Base-by-base conservation (phyloP, 2,888 invertebrate genomes). In the Watsonalla cultraria region DNA sequence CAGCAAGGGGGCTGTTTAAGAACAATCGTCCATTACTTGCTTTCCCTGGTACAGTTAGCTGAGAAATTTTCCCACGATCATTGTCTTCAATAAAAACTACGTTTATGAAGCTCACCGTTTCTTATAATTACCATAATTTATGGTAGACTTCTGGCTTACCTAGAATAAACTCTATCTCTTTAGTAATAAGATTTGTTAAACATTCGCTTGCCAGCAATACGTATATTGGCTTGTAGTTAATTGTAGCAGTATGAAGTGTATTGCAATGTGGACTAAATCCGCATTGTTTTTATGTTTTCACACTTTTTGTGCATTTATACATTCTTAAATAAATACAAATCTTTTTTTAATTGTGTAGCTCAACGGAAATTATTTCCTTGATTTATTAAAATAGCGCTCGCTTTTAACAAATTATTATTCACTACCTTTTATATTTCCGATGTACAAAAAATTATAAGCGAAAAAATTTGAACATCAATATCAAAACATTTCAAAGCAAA, bases 51-150 rank as follows among this genome's bases (percentile, higher is more conserved):
- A 86, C 85, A 81, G 82, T 87, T 83, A 84, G 7, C 53, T 56
- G 55, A 11, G 66, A 72, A 64, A 77, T 81, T 78, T 85, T 87
- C 87, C 84, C 87, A 87, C 86, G 86, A 69, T 79, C 76, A 82
- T 82, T 80, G 76, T 81, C 71, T 78, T 66, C 58, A 73, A 70
- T 71, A 68, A 74, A 73, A 76, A 75, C 66, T 58, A 60, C 64
- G 58, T 59, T 59, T 64, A 42, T 64, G 66, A 69, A 65, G 64
- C 64, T 67, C 64, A 66, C 62, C 61, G 61, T 37, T 49, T 49
- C 64, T 66, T 62, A 61, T 61, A 63, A 48, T 51, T 49, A 57
- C 46, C 42, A 42, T 47, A 33, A 24, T 5, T 11, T 42, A 11
- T 42, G 11, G 42, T 5, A 8, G 11, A 7, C 42, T 42, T 5